Conservation (phyloP, 2,113 vertebrate species). For the Pristiophorus japonicus region DNA sequence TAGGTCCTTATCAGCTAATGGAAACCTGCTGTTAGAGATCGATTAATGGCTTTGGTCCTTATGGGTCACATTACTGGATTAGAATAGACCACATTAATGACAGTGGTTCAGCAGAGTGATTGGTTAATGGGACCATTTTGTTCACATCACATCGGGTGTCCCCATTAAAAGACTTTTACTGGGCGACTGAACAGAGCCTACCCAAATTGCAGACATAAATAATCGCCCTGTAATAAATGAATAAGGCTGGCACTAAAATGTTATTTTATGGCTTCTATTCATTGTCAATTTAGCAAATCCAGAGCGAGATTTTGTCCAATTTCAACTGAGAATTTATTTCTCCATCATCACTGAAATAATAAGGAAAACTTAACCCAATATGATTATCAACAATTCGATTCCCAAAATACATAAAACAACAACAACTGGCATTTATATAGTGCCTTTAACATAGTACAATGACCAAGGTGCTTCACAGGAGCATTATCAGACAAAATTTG, state of each 20-base stretch:
- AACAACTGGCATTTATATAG: neutral
- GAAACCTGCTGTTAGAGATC: neutral
- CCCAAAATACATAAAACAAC: neutral
- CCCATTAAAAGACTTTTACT: neutral
- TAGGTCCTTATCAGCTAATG: neutral
- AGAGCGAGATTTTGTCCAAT: neutral
- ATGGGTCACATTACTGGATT: neutral
- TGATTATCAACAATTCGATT: neutral
- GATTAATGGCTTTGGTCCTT: neutral
- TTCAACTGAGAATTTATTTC: neutral
- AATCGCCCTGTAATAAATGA: neutral
- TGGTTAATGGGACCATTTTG: conserved; percentile 4
- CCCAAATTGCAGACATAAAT: neutral
- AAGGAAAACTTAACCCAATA: neutral
- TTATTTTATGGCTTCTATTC: neutral
- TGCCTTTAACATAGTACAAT: neutral
- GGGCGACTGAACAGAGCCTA: neutral
- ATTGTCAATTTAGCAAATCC: neutral
- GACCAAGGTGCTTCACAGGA: neutral
- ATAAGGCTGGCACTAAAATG: neutral
- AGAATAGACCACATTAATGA: neutral
- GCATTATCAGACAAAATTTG: neutral
- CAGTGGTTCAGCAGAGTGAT: neutral
- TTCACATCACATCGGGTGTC: neutral
- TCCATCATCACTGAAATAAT: neutral